Percentiles rank a stretch among this genome's conserved stretches.
Conservation (phyloP, 1,140 invertebrate genomes). For the Medauroidea extradentata region DNA sequence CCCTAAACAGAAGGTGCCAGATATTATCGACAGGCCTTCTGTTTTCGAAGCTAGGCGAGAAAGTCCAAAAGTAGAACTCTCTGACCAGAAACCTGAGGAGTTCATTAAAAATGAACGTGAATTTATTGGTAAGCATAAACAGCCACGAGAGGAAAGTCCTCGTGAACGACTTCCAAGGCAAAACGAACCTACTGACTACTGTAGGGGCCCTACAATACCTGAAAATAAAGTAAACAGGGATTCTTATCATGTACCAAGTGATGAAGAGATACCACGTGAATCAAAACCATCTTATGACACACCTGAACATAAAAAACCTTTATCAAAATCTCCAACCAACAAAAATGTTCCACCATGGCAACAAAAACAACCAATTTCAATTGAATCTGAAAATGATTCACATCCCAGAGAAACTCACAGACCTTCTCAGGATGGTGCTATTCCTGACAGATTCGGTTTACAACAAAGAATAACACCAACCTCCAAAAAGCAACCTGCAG, state of each 20-base stretch:
- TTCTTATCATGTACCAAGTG: no score
- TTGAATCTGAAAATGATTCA: not conserved
- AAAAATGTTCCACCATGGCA: not conserved
- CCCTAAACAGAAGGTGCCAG: constrained; percentile 16
- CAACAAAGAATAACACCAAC: no score
- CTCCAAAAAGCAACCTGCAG: not conserved
- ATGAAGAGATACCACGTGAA: no score
- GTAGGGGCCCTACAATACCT: no score
- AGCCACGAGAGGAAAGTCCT: no score
- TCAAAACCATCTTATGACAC: not conserved
- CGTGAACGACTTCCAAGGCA: no score
- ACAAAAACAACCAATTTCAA: not conserved
- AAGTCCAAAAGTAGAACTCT: not conserved
- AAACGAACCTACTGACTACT: no score
- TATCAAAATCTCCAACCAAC: not conserved
- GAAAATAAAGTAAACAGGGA: no score
- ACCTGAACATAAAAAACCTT: not conserved
- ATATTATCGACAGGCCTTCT: constrained; percentile 47
- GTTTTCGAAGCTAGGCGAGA: constrained; percentile 35
- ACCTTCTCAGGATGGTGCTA: not conserved
- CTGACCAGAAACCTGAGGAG: no score
- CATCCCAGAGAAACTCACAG: not conserved
- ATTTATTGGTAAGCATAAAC: no score
- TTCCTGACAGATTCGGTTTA: not conserved
- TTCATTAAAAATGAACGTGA: constrained; percentile 8